Percentiles rank a stretch among this genome's conserved stretches.
phyloP scores from a whole-genome alignment of 1,140 invertebrate genomes.

The Meloidogyne hapla region DNA sequence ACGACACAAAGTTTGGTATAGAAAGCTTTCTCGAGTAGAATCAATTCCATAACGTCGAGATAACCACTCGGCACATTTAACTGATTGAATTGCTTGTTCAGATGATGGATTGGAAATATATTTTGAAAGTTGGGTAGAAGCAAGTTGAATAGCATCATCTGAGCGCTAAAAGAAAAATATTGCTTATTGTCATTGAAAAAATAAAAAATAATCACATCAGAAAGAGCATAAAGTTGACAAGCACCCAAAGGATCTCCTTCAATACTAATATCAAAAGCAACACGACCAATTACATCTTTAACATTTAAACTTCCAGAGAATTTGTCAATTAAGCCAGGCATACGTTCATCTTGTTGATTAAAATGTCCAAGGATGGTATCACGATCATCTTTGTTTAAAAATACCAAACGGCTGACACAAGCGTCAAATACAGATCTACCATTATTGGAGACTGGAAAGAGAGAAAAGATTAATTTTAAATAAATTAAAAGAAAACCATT shows the following conservation, averaged over 20 bases:
- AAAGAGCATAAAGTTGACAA: slow-evolving; percentile 39
- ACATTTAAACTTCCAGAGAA: slow-evolving; percentile 37
- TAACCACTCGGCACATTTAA: slow-evolving; percentile 46
- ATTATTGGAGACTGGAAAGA: slow-evolving; percentile 26
- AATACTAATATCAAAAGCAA: slow-evolving; percentile 42
- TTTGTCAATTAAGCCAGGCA: slow-evolving; percentile 53
- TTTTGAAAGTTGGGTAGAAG: slow-evolving; percentile 29
- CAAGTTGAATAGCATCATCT: slow-evolving; percentile 43
- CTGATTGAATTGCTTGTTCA: slow-evolving; percentile 1
- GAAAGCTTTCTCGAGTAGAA: slow-evolving; percentile 17
- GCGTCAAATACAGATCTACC: slow-evolving; percentile 55
- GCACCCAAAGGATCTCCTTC: slow-evolving; percentile 41
- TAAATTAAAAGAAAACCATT: slow-evolving; percentile 14
- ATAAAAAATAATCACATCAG: slow-evolving; percentile 27
- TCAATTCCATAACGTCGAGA: slow-evolving; percentile 30
- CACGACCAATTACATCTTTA: slow-evolving; percentile 41
- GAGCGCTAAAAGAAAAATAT: slow-evolving; percentile 36
- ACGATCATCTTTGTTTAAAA: slow-evolving; percentile 41
- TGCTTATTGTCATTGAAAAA: neutral
- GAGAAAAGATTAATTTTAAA: neutral
- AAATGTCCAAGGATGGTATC: slow-evolving; percentile 51
- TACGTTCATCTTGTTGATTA: slow-evolving; percentile 35
- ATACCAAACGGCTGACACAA: slow-evolving; percentile 58
- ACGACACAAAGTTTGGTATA: slow-evolving; percentile 25
- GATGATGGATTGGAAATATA: slow-evolving; percentile 9